Base-by-base conservation (phyloP, 2,113 vertebrate genomes). In the Suncus etruscus region DNA sequence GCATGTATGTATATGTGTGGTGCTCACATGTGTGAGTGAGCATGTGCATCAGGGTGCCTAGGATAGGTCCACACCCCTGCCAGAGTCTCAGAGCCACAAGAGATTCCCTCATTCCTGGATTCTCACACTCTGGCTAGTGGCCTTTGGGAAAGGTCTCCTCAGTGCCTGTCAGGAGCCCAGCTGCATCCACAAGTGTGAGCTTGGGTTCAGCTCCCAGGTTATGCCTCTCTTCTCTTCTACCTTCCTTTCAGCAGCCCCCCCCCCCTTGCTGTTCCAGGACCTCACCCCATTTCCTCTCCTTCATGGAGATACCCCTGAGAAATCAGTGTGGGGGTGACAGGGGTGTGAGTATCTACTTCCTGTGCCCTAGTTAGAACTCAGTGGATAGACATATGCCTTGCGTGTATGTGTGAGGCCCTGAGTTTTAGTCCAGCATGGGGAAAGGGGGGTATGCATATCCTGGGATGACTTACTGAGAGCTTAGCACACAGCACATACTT, bases 1-100 rank as follows among this genome's bases (percentile, higher is more conserved):
- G 39, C 5, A 39, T 39, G 39, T 39, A 39, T 39, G 39, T 39
- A 39, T 5, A 39, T 5, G 39, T 39, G 39, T 39, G 39, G 39
- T 39, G 39, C 39, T 39, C 39, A 39, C 39, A 39, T 39, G 39
- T 39, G 39, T 39, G 39, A 3, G 39, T 39, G 39, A 39, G 39
- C 39, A 39, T 39, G 39, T 39, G 5, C 39, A 39, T 39, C 83
- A 8, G 4, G 32, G 12, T 3, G 0, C 39, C n/a, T 31, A 8
- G 32, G 1, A 45, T 86, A 51, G 39, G 25, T 66, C 66, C 25
- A 2, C 5, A 78, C 65, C 51, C 68, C 50, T 15, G 39, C 22
- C 0, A 0, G 66, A 51, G 8, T 3, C 8, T 63, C 51, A 63
- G 39, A 39, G 65, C 11, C 31, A 47, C 3, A 22, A 0, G 14